Conservation (phyloP, 2,113 vertebrate species). For the Hippocampus barbouri region DNA sequence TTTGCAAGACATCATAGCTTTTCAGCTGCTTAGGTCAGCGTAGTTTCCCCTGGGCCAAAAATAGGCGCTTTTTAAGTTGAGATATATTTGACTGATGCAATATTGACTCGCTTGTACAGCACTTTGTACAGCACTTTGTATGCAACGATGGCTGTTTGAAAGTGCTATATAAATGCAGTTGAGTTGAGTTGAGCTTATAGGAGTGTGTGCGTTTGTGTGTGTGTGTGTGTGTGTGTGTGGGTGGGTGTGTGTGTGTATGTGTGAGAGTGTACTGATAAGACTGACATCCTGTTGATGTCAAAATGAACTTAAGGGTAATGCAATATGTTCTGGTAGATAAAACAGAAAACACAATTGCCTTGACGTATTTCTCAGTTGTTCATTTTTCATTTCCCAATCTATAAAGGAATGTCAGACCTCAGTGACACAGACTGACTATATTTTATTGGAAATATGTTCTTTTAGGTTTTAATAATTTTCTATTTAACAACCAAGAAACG, state of each 20-base stretch:
- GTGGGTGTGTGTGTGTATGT: no score
- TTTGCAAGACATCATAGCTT: conserved; percentile 28
- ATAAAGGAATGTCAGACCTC: not conserved
- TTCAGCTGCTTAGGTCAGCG: conserved; percentile 23
- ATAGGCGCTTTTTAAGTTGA: not conserved
- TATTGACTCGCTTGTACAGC: not conserved
- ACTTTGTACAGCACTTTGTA: no score
- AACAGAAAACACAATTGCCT: not conserved
- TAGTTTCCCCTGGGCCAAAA: conserved; percentile 13
- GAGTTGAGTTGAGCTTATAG: not conserved
- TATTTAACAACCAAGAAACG: not conserved
- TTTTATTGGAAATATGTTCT: not conserved
- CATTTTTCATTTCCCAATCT: not conserved
- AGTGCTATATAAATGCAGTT: no score
- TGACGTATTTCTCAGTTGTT: not conserved
- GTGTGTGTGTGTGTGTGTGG: no score
- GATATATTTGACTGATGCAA: not conserved
- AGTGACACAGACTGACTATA: not conserved
- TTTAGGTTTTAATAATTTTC: not conserved
- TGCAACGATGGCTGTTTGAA: no score
- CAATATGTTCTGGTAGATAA: not conserved
- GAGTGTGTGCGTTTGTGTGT: not conserved
- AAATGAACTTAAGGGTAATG: conserved; percentile 12
- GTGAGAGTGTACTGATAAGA: conserved; percentile 28
- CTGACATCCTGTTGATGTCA: conserved; percentile 42